These are phyloP conservation scores for Syrista parreyssii DNA, from an alignment of 2,888 invertebrate species.

Conservation along the genomic window DNA sequence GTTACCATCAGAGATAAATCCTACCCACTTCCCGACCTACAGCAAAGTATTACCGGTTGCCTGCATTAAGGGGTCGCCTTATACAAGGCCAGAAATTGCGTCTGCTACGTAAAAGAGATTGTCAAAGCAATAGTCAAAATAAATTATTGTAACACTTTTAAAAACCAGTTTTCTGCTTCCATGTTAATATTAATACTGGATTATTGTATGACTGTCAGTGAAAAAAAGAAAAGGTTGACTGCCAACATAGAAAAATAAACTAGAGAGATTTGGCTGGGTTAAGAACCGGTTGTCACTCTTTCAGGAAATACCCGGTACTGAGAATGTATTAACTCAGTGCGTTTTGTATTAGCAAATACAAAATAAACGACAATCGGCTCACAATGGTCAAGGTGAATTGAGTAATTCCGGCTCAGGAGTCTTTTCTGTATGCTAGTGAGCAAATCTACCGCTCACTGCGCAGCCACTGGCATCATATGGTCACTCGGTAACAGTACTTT, in stretches of 20 bases:
- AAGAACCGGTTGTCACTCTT: neutral
- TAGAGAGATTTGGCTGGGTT: neutral
- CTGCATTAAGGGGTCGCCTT: neutral
- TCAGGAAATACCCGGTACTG: neutral
- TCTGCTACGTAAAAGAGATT: neutral
- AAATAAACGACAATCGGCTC: neutral
- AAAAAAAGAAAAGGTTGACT: neutral
- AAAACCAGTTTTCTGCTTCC: neutral
- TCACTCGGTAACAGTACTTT: constrained; percentile 41
- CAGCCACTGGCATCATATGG: neutral
- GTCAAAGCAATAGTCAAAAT: neutral
- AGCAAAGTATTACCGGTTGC: neutral
- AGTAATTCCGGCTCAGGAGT: neutral
- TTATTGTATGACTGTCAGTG: neutral
- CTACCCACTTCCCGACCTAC: neutral
- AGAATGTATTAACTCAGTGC: neutral
- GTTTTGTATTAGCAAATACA: neutral
- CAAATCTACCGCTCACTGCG: neutral
- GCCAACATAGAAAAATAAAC: neutral
- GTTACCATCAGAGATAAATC: neutral
- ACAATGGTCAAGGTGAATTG: neutral
- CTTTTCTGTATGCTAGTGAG: neutral
- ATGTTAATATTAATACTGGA: neutral
- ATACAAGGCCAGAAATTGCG: neutral
- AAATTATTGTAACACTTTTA: neutral